These are phyloP conservation scores for Andricus curvator DNA, from an alignment of 2,888 invertebrate genomes.

Conservation along the genomic window DNA sequence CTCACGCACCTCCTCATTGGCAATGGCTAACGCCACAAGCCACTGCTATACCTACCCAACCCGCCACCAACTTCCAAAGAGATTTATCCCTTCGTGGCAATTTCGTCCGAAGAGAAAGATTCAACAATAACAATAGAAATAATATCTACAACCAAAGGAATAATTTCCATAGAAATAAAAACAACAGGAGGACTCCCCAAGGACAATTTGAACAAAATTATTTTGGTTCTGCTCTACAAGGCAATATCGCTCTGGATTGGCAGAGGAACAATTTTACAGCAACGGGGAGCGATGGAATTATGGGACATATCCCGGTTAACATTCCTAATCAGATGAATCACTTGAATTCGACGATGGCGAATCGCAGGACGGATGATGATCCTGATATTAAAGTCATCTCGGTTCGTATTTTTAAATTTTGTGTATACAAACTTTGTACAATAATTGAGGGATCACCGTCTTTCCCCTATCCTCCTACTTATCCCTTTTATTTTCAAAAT, in stretches of 20 bases:
- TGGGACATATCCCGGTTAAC: slow-evolving; percentile 67
- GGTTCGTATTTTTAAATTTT: slow-evolving; percentile 51
- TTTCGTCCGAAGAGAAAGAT: slow-evolving; percentile 70
- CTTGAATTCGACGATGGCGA: slow-evolving; percentile 54
- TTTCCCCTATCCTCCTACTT: too few species aligned
- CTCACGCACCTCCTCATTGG: slow-evolving; percentile 68
- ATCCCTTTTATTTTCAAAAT: too few species aligned
- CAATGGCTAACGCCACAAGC: slow-evolving; percentile 73
- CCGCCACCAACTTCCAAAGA: slow-evolving; percentile 68
- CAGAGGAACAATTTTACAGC: slow-evolving; percentile 67
- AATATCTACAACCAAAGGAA: slow-evolving; percentile 69
- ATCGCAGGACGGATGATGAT: slow-evolving; percentile 14
- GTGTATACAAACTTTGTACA: too few species aligned
- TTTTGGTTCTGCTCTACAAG: slow-evolving; percentile 65
- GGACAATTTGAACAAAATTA: slow-evolving; percentile 70
- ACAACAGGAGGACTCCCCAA: slow-evolving; percentile 65
- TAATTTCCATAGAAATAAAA: slow-evolving; percentile 71
- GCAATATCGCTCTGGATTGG: slow-evolving; percentile 70
- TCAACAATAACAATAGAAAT: slow-evolving; percentile 70
- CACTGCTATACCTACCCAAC: slow-evolving; percentile 62
- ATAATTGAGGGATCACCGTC: too few species aligned
- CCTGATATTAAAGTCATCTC: slow-evolving; percentile 46
- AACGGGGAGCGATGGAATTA: slow-evolving; percentile 63
- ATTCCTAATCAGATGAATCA: slow-evolving; percentile 66
- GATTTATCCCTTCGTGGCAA: slow-evolving; percentile 69